Percentiles rank a stretch among this genome's conserved stretches.
Evolutionary conservation across 2,888 invertebrate species (phyloP).

Genomic region (Ophion slaviceki): DNA sequence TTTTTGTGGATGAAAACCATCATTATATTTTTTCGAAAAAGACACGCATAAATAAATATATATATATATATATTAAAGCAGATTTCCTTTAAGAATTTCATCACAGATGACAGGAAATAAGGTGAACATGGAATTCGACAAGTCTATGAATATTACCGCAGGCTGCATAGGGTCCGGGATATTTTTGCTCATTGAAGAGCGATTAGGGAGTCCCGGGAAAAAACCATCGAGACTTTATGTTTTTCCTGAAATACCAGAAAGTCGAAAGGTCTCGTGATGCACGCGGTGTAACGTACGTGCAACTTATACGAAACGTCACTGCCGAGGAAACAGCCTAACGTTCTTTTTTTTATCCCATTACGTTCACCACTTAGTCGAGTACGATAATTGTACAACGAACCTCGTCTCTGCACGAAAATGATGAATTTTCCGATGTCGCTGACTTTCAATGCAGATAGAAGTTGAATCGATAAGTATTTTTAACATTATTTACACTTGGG

Average conservation of each 20-base stretch:
- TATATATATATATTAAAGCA: not conserved
- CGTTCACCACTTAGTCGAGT: conserved; percentile 6
- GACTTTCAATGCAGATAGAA: not conserved
- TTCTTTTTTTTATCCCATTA: conserved; percentile 2
- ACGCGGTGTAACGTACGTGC: not conserved
- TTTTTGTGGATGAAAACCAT: too few relatives aligned
- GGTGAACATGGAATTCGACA: not conserved
- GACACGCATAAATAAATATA: too few relatives aligned
- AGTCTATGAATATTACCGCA: not conserved
- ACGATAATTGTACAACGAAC: not conserved
- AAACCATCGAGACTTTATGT: conserved; percentile 44
- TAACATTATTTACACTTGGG: not conserved
- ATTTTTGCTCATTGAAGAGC: not conserved
- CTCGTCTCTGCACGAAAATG: not conserved
- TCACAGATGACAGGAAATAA: not conserved
- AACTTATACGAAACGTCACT: conserved; percentile 11
- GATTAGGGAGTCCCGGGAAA: conserved; percentile 28
- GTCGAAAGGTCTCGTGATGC: conserved; percentile 14
- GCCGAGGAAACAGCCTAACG: conserved; percentile 10
- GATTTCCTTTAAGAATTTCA: not conserved
- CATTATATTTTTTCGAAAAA: too few relatives aligned
- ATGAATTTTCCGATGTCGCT: not conserved
- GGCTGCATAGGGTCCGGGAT: not conserved
- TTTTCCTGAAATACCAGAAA: conserved; percentile 36
- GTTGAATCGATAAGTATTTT: not conserved